Conservation (phyloP, 2,113 vertebrate genomes). For the Urocynchramus pylzowi region DNA sequence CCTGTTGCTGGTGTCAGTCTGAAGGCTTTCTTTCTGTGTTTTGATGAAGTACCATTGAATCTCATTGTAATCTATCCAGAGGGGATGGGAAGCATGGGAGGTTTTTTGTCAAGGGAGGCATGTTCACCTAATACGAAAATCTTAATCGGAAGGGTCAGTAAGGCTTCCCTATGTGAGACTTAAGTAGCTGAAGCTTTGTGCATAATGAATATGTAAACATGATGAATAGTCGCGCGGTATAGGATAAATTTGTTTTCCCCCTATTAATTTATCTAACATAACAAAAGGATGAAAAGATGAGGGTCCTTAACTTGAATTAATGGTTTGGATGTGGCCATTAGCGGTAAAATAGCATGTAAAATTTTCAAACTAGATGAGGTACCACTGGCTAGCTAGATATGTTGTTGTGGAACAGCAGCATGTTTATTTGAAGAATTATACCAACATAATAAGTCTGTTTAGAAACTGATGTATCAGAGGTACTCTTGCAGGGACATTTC, state of each 20-base stretch:
- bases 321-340: neutral
- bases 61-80: neutral
- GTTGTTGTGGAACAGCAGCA: neutral
- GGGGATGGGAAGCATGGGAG: neutral
- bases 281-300: neutral
- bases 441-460: neutral
- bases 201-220: neutral
- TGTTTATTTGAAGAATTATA: neutral
- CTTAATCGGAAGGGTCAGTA: neutral
- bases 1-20: neutral
- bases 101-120: neutral
- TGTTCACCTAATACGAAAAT: neutral
- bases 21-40: neutral
- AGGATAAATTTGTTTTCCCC: neutral
- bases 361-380: neutral
- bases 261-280: neutral
- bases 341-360: neutral
- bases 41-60: constrained; percentile 14
- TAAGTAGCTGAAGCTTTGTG: neutral
- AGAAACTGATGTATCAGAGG: neutral
- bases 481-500: neutral
- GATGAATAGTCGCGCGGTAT: neutral
- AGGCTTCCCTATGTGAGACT: neutral
- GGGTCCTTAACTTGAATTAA: neutral
- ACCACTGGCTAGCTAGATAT: neutral